Base-by-base conservation (phyloP, 2,113 vertebrate genomes). In the Campylorhamphus procurvoides region DNA sequence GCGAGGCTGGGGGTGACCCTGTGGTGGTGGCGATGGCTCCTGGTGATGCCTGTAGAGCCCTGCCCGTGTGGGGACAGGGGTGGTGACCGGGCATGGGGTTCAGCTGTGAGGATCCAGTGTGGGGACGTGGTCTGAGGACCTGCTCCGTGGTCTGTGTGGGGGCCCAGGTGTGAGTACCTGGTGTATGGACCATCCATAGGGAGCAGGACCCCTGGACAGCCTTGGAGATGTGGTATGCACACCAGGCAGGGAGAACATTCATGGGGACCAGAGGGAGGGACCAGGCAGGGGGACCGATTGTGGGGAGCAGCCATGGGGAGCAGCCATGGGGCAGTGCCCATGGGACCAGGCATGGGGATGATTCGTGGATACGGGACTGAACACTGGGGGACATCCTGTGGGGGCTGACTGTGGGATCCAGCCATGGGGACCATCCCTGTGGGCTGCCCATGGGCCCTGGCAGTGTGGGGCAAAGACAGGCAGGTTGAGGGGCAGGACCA, bases 291-390 rank as follows among this genome's bases (percentile, higher is more conserved):
- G 12, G 10, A 15, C 14, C 15, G 10, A 3, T 9, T 2, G 14
- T 49, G 58, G 29, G 55, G 20, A 49, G 7, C 47, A 29, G 44
- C 16, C 27, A 1, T 37, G 56, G 28, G 59, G 31, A 53, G 9
- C 44, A n/a, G 55, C 14, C 31, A 1, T 11, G 28, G 52, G 42
- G n/a, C 47, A 47, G 35, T 12, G 20, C 5, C 76, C 3, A 0
- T 9, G 35, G 46, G 14, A 33, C 20, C 40, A 35, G 29, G 14
- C 0, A 0, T 9, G 37, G 29, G 29, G 24, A 31, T n/a, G 25
- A 23, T 6, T 16, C 33, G 6, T 9, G 67, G 42, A n/a, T 35
- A 5, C 10, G 25, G 56, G 44, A 19, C 49, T 46, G 64, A 39
- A 18, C 27, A 16, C 1, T 1, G 12, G 39, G 28, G 42, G 55